phyloP scores from a whole-genome alignment of 2,888 invertebrate genomes.

The Heliconius ethilla region DNA sequence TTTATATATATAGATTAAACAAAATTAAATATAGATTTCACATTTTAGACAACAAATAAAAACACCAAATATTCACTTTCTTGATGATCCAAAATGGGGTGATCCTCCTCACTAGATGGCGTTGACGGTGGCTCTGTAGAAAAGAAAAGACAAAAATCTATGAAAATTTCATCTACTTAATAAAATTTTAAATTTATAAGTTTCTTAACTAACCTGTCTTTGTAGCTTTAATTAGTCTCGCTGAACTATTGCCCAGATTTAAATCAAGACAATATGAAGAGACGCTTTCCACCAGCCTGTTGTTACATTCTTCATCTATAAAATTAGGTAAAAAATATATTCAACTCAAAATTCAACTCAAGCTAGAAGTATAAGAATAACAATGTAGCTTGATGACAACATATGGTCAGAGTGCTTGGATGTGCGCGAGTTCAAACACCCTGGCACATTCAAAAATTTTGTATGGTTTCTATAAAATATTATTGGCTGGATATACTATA shows the following conservation, averaged over 20 bases:
- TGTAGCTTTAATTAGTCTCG: slow-evolving; percentile 71
- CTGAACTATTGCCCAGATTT: slow-evolving; percentile 72
- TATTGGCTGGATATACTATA: too few relatives aligned
- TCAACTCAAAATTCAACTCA: too few relatives aligned
- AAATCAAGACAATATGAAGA: slow-evolving; percentile 77
- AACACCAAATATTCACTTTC: slow-evolving; percentile 58
- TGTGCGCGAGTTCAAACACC: too few relatives aligned
- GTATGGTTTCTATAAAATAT: too few relatives aligned
- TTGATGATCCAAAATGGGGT: slow-evolving; percentile 61
- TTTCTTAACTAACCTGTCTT: slow-evolving; percentile 59
- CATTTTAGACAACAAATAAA: not conserved
- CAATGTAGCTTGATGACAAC: too few relatives aligned
- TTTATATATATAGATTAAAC: too few relatives aligned
- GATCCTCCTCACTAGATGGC: slow-evolving; percentile 64
- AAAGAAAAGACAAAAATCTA: slow-evolving; percentile 42
- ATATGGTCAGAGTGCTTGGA: too few relatives aligned
- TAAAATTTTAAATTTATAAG: too few relatives aligned
- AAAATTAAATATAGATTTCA: too few relatives aligned
- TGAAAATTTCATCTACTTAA: too few relatives aligned
- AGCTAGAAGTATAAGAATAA: too few relatives aligned
- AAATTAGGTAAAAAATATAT: not conserved
- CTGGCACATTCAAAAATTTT: too few relatives aligned
- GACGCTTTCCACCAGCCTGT: slow-evolving; percentile 80
- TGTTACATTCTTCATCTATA: slow-evolving; percentile 57
- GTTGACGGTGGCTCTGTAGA: slow-evolving; percentile 71